phyloP scores from a whole-genome alignment of 2,888 invertebrate genomes.

The Elmis aenea region DNA sequence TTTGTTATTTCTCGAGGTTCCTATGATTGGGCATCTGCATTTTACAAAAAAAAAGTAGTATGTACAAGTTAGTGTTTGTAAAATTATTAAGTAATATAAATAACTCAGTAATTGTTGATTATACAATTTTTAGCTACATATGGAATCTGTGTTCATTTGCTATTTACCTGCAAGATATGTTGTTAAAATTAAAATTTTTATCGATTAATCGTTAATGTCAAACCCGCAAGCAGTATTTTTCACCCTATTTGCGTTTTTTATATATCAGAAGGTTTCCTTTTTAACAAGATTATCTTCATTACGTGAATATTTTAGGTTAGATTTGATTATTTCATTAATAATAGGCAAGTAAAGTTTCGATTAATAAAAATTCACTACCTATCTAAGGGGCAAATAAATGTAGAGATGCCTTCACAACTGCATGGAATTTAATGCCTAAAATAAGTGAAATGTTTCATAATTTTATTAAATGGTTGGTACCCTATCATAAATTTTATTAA shows the following conservation, averaged over 20 bases:
- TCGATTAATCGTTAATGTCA: not conserved
- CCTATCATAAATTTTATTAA: too few relatives aligned
- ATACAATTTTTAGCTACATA: too few relatives aligned
- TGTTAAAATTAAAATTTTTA: not conserved
- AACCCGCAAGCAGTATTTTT: not conserved
- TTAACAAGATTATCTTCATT: not conserved
- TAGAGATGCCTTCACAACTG: slow-evolving; percentile 24
- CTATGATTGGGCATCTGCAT: too few relatives aligned
- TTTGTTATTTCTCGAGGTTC: too few relatives aligned
- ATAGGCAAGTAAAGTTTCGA: slow-evolving; percentile 6
- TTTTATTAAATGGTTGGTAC: too few relatives aligned
- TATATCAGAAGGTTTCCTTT: not conserved
- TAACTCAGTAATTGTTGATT: too few relatives aligned
- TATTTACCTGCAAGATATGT: not conserved
- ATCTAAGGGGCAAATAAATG: slow-evolving; percentile 16
- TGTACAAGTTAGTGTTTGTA: too few relatives aligned
- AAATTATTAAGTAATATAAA: too few relatives aligned
- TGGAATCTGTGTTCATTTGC: not conserved
- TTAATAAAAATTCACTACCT: slow-evolving; percentile 1
- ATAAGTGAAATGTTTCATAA: too few relatives aligned
- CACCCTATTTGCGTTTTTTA: not conserved
- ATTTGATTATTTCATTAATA: slow-evolving; percentile 12
- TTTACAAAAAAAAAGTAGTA: too few relatives aligned
- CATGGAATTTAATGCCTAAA: too few relatives aligned
- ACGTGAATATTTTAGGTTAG: not conserved